Conservation (phyloP, 2,113 vertebrate genomes). For the Trinectes maculatus region DNA sequence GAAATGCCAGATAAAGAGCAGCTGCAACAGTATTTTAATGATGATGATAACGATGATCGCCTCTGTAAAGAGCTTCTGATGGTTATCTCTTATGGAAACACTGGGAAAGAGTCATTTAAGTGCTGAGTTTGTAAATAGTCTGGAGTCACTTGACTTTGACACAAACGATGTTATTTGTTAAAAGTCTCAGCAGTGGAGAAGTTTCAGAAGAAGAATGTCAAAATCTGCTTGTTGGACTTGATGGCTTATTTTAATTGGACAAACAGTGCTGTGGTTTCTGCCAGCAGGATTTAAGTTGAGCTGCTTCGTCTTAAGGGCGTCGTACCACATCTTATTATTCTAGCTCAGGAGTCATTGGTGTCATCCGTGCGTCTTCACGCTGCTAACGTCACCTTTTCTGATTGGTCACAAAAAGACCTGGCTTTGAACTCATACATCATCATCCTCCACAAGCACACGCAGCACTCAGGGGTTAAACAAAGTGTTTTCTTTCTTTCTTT, state of each 20-base stretch:
- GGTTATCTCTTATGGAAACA: constrained; percentile 5
- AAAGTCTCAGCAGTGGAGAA: too few relatives aligned
- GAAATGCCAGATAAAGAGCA: constrained; percentile 50
- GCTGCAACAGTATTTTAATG: constrained; percentile 20
- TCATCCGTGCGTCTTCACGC: constrained; percentile 30
- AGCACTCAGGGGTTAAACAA: background rate
- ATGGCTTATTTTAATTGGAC: too few relatives aligned
- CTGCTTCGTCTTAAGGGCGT: too few relatives aligned
- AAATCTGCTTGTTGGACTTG: too few relatives aligned
- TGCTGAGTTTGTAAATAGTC: background rate
- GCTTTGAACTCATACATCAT: background rate
- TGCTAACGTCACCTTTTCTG: constrained; percentile 36
- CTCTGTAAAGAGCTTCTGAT: background rate
- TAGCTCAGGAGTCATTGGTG: too few relatives aligned
- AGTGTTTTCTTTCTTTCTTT: background rate
- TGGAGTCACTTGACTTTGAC: background rate
- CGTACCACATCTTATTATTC: too few relatives aligned
- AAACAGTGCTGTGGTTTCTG: too few relatives aligned
- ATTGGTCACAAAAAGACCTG: constrained; percentile 34
- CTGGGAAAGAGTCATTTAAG: background rate
- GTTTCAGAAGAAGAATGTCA: too few relatives aligned
- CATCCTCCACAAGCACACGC: background rate
- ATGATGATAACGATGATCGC: constrained; percentile 8
- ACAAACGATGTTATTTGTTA: too few relatives aligned
- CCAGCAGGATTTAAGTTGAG: too few relatives aligned